Evolutionary conservation across 2,888 invertebrate species (phyloP), one percentile per base, ranked within the genome.

Genomic region (Agelastica alni): DNA sequence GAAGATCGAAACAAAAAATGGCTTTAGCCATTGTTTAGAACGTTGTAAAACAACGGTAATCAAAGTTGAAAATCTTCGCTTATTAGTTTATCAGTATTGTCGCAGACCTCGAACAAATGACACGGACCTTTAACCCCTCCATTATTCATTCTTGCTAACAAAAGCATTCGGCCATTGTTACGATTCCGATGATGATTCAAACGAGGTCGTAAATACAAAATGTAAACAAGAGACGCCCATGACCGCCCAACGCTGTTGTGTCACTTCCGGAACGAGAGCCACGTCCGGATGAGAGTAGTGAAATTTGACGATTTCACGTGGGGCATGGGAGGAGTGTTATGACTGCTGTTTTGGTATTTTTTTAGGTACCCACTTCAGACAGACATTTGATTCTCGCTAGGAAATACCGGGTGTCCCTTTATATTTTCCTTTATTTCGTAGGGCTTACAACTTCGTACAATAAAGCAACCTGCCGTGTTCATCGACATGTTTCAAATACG

Each of bases 211-310:
- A 48, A 51, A 56, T 45, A 44, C 42, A 34, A 48, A 37, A 56
- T 41, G 52, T 56, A 56, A 56, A 56, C 56, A 56, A 56, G 48
- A 48, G 48, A 47, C 56, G 52, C 56, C 56, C 47, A 52, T 52
- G 56, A 56, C 52, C 56, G 52, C 56, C 56, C 52, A 52, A 20
- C 43, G 31, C 36, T 44, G 52, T 56, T 56, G 56, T 52, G 47
- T 46, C 47, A 52, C 56, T 56, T 56, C 56, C 56, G 56, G 52
- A 47, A 48, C 41, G 44, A 31, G 48, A 52, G 48, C 52, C 48
- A 48, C 56, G 44, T 56, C 56, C 56, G 56, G 52, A 32, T 14
- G 34, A 47, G 10, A 30, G 36, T 17, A 37, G 13, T 18, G 47
- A 46, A 36, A 52, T 51, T 52, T 52, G 51, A 56, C 46, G 46